Evolutionary conservation across 2,113 vertebrate genomes (phyloP), one percentile per base, ranked within the genome.

Genomic region (Alaudala cheleensis): DNA sequence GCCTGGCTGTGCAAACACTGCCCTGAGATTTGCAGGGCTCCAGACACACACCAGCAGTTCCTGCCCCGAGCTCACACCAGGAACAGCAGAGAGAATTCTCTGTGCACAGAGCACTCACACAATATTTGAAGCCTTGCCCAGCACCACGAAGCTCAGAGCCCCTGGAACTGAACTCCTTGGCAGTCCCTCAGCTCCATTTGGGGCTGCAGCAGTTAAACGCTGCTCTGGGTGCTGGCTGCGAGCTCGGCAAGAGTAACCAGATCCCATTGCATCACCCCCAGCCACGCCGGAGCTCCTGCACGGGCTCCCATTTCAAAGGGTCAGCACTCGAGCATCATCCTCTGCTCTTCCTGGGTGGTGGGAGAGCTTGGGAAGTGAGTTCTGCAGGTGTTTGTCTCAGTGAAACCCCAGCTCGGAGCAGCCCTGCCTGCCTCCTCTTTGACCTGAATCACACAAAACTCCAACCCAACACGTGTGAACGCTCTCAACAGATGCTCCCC

Each of bases 51-150:
- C 10, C 19, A 23, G 66, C 74, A 25, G 28, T 2, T 28, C 22
- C 0, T 33, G 54, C 79, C 74, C 54, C 4, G 3, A 13, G 42
- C 56, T 45, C 60, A 9, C 62, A 49, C 24, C 1, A 5, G 58
- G 12, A 28, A 39, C 20, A 7, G 67, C 14, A 81, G 39, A 37
- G 11, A 33, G 1, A 0, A 15, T 20, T 23, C 69, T 24, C 61
- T 5, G 37, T 2, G 61, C 56, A 23, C 7, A 1, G 31, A 11
- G 1, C 1, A 0, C 50, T 21, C 15, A 47, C 42, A 16, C 7
- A 21, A 5, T 6, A 12, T 13, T 9, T 8, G 60, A 73, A 53
- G 13, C 2, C 22, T 13, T 6, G 37, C 5, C 2, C 1, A 26
- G 58, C 45, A 9, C 33, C 25, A 33, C 2, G 0, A 58, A 73